These are phyloP conservation scores for Lethocerus indicus DNA, from an alignment of 1,140 invertebrate genomes.

Conservation along the genomic window DNA sequence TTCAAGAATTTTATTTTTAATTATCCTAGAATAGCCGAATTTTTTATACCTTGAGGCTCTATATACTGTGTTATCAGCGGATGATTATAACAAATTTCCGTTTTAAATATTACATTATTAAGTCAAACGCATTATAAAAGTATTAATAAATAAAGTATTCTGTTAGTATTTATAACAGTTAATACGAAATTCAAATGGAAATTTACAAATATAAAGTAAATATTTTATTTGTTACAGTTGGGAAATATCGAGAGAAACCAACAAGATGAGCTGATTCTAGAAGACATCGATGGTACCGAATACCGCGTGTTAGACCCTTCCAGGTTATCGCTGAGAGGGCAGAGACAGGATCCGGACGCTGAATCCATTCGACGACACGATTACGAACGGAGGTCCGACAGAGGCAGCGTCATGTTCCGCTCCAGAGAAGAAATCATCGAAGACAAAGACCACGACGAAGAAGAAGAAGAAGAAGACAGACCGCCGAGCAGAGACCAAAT, in stretches of 20 bases:
- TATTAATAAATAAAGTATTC: too few relatives aligned
- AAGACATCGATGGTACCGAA: slow-evolving; percentile 26
- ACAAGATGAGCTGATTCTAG: slow-evolving; percentile 23
- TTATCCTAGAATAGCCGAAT: too few relatives aligned
- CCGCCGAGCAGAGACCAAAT: slow-evolving; percentile 31
- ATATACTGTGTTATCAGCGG: too few relatives aligned
- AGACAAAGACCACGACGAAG: slow-evolving; percentile 20
- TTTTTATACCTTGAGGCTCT: too few relatives aligned
- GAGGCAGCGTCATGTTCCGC: too few relatives aligned
- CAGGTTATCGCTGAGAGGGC: slow-evolving; percentile 11
- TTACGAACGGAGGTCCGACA: slow-evolving; percentile 54
- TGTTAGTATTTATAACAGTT: too few relatives aligned
- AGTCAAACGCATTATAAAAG: too few relatives aligned
- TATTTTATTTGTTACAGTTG: neutral
- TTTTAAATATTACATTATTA: too few relatives aligned
- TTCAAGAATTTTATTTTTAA: too few relatives aligned
- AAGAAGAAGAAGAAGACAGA: slow-evolving; percentile 17
- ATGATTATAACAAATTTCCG: too few relatives aligned
- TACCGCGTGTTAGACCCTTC: slow-evolving; percentile 18
- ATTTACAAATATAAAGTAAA: too few relatives aligned
- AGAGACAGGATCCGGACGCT: slow-evolving; percentile 29
- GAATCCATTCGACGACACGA: slow-evolving; percentile 56
- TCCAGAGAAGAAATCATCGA: slow-evolving; percentile 27
- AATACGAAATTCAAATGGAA: too few relatives aligned
- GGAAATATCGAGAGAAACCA: neutral